Conservation (phyloP, 1,140 invertebrate species). For the Drosophila azteca region DNA sequence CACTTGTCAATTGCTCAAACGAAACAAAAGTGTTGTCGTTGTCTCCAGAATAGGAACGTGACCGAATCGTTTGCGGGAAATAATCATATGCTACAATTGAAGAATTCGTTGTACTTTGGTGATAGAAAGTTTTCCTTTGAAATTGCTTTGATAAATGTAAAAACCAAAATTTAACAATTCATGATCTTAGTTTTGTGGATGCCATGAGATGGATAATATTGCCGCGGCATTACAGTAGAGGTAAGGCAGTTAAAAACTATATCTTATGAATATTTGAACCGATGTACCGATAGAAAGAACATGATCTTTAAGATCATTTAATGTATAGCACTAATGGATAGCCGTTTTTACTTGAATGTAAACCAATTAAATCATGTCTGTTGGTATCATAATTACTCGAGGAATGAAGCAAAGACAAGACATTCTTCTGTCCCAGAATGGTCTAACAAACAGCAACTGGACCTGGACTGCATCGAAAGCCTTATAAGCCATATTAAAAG, state of each 20-base stretch:
- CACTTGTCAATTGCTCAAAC: conserved; percentile 1
- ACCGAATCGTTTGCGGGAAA: conserved; percentile 44
- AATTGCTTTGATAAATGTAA: conserved; percentile 8
- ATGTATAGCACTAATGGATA: too few species aligned
- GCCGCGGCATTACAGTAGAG: conserved; percentile 1
- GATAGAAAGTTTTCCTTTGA: conserved; percentile 33
- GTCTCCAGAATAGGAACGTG: conserved; percentile 42
- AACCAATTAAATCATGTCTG: conserved; percentile 17
- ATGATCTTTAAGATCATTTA: too few species aligned
- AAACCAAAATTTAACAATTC: conserved; percentile 25
- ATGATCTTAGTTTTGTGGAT: conserved; percentile 24
- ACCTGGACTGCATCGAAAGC: conserved; percentile 3
- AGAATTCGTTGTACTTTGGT: conserved; percentile 44
- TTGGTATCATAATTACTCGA: conserved; percentile 32
- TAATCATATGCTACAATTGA: background rate
- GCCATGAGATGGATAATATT: conserved; percentile 15
- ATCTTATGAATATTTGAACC: too few species aligned
- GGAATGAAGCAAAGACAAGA: conserved; percentile 15
- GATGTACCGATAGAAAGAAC: too few species aligned
- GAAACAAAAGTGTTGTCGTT: conserved; percentile 56
- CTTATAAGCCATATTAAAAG: conserved; percentile 40
- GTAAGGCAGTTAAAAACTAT: background rate
- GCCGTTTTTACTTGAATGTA: background rate
- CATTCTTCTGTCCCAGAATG: conserved; percentile 34
- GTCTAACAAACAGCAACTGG: conserved; percentile 23